Evolutionary conservation across 2,113 vertebrate genomes (phyloP).

Genomic region (Lamprotornis superbus): DNA sequence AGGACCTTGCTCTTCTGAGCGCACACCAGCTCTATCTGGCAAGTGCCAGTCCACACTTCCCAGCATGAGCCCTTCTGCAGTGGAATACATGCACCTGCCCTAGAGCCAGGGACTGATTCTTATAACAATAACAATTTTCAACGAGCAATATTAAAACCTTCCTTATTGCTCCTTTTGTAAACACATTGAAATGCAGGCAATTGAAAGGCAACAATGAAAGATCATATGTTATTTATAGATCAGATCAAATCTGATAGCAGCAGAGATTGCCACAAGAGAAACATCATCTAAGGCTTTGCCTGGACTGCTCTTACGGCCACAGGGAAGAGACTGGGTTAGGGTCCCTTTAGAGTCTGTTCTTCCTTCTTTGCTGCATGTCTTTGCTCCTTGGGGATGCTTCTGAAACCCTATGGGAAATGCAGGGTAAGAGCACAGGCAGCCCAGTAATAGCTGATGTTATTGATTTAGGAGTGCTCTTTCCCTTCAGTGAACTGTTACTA

Average conservation of each 20-base stretch:
- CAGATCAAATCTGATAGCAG: background rate
- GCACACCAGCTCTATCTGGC: fast-evolving
- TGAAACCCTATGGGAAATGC: background rate
- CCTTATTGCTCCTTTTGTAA: background rate
- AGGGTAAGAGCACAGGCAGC: background rate
- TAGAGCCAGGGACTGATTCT: background rate
- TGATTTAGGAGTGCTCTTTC: background rate
- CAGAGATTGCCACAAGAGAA: background rate
- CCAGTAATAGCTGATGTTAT: background rate
- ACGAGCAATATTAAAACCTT: background rate
- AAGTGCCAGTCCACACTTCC: background rate
- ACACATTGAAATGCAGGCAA: background rate
- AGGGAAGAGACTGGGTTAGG: background rate
- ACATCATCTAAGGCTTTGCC: background rate
- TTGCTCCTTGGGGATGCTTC: background rate
- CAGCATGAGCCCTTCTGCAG: background rate
- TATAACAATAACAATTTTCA: background rate
- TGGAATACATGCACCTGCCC: background rate
- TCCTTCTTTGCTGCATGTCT: background rate
- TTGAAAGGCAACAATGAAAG: background rate
- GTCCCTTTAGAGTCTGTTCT: background rate
- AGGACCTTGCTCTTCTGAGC: background rate
- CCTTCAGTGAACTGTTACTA: background rate
- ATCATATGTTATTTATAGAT: background rate
- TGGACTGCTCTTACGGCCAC: fast-evolving